These are phyloP conservation scores for Spongia lamella DNA, from an alignment of 37 sponge, comb jelly and placozoan species.

Conservation along the genomic window DNA sequence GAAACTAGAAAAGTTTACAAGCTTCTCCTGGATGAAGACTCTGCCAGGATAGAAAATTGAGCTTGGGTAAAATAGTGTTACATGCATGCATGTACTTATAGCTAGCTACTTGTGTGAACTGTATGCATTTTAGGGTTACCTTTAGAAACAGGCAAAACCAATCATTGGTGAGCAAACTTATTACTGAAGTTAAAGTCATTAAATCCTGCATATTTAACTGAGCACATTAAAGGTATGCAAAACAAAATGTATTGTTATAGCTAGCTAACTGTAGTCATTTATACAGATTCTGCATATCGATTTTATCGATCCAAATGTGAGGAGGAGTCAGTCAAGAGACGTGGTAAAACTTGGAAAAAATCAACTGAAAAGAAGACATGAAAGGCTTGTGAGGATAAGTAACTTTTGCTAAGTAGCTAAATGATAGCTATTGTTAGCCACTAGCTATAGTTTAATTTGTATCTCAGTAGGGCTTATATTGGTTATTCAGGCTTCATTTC, in stretches of 20 bases:
- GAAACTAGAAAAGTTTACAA: conserved; percentile 38
- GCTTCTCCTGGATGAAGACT: conserved; percentile 30
- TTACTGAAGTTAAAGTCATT: conserved; percentile 6
- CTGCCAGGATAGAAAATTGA: conserved; percentile 29
- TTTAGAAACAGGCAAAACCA: too few species aligned
- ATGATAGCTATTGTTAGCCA: too few species aligned
- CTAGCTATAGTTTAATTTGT: too few species aligned
- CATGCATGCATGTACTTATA: too few species aligned
- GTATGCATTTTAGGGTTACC: too few species aligned
- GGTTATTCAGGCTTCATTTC: too few species aligned
- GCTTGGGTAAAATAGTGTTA: conserved; percentile 6
- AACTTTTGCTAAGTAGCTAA: not conserved
- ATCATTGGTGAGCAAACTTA: not conserved
- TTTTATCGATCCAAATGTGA: conserved; percentile 1
- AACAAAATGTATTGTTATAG: too few species aligned
- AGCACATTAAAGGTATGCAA: conserved; percentile 13
- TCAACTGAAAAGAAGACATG: not conserved
- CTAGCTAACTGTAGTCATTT: too few species aligned
- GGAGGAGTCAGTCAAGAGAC: not conserved
- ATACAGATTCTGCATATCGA: conserved; percentile 2
- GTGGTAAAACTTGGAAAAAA: not conserved
- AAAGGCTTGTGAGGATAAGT: conserved; percentile 19
- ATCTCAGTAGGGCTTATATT: too few species aligned
- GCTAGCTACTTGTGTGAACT: too few species aligned
- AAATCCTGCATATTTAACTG: conserved; percentile 10